phyloP scores from a whole-genome alignment of 2,797 vertebrate genomes.

The Fundulus diaphanus region DNA sequence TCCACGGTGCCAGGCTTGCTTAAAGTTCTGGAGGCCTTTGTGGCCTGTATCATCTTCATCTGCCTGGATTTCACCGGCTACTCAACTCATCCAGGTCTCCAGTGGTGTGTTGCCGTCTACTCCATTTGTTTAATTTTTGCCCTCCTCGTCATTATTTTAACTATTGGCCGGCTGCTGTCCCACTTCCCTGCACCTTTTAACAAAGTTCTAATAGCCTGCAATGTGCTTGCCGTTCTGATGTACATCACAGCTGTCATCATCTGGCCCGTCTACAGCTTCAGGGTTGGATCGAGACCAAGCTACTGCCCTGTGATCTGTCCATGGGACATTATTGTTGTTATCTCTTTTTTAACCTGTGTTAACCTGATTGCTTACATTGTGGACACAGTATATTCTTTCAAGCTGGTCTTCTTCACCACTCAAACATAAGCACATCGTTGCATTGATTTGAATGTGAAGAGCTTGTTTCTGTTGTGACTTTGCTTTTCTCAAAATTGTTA shows the following conservation, averaged over 20 bases:
- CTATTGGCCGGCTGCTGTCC: constrained; percentile 80
- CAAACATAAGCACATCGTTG: constrained; percentile 50
- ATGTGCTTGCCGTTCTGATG: constrained; percentile 83
- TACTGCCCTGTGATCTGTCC: accelerated
- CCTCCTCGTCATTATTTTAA: constrained; percentile 82
- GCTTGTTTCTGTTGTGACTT: background rate
- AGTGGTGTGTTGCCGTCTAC: constrained; percentile 88
- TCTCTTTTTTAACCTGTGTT: constrained; percentile 84
- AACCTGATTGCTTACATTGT: constrained; percentile 87
- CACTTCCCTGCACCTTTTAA: constrained; percentile 78
- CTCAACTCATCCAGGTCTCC: constrained; percentile 11
- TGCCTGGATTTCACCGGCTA: constrained; percentile 37
- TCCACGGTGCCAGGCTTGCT: constrained; percentile 86
- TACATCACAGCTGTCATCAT: constrained; percentile 84
- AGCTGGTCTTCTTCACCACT: constrained; percentile 78
- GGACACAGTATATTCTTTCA: constrained; percentile 85
- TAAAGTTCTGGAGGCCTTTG: constrained; percentile 88
- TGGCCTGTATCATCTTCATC: constrained; percentile 89
- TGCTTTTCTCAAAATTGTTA: background rate
- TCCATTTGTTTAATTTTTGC: constrained; percentile 86
- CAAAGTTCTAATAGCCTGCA: constrained; percentile 82
- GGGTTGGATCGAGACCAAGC: background rate
- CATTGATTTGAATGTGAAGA: background rate
- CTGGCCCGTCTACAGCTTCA: constrained; percentile 87
- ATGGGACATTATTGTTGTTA: constrained; percentile 76